These are phyloP conservation scores for Gyrodactylus salaris DNA, from an alignment of 1,140 invertebrate genomes.

Conservation along the genomic window DNA sequence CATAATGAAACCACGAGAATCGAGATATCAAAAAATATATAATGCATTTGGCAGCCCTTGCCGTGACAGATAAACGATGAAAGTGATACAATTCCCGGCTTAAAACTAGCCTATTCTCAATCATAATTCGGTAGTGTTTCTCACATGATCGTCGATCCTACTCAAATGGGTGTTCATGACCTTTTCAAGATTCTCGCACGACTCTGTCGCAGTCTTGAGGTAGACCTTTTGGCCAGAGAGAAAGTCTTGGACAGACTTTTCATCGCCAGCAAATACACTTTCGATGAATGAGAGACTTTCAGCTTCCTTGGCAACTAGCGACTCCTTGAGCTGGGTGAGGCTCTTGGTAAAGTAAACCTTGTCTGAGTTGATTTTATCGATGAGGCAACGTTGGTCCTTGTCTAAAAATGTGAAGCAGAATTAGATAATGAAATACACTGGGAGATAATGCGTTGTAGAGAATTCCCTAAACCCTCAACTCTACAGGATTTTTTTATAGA, in stretches of 20 bases:
- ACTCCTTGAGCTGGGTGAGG: not conserved
- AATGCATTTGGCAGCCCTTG: too few relatives aligned
- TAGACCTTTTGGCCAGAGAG: not conserved
- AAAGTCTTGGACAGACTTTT: not conserved
- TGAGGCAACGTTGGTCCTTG: not conserved
- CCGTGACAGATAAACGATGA: too few relatives aligned
- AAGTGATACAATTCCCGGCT: too few relatives aligned
- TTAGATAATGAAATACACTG: not conserved
- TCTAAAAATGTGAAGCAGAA: not conserved
- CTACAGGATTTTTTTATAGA: too few relatives aligned
- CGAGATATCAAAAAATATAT: too few relatives aligned
- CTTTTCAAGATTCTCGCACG: not conserved
- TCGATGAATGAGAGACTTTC: not conserved
- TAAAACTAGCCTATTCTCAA: too few relatives aligned
- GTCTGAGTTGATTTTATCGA: not conserved
- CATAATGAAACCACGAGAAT: too few relatives aligned
- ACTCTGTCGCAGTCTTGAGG: not conserved
- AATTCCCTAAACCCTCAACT: too few relatives aligned
- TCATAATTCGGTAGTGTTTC: too few relatives aligned
- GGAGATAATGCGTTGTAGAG: too few relatives aligned
- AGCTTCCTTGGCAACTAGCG: not conserved
- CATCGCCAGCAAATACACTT: not conserved
- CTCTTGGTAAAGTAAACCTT: not conserved
- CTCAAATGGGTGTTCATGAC: not conserved
- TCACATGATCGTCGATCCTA: not conserved